Evolutionary conservation across 2,113 vertebrate genomes (phyloP).

Genomic region (Motacilla alba): DNA sequence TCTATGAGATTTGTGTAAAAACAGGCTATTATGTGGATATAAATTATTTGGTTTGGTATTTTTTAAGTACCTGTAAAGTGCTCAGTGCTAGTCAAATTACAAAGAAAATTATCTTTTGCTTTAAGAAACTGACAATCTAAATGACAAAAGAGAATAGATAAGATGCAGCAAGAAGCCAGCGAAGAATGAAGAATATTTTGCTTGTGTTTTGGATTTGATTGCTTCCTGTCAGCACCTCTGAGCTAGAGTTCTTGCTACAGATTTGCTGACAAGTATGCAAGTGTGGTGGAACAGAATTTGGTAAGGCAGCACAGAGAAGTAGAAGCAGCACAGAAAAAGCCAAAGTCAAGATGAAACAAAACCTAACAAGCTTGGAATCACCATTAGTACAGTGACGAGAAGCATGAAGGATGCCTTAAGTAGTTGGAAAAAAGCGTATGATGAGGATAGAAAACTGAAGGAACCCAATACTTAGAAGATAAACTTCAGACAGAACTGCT

Average conservation of each 20-base stretch:
- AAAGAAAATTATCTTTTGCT: slow-evolving; percentile 6
- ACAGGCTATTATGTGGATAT: background rate
- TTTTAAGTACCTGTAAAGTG: background rate
- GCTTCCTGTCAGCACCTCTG: background rate
- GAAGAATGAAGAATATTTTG: slow-evolving; percentile 16
- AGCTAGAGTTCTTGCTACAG: background rate
- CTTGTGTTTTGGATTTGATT: background rate
- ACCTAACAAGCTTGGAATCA: background rate
- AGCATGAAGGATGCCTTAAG: background rate
- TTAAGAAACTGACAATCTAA: slow-evolving; percentile 4
- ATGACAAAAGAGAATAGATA: background rate
- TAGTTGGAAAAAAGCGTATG: background rate
- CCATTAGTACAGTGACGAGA: background rate
- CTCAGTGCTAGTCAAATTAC: background rate
- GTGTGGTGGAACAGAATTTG: background rate
- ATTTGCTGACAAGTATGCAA: background rate
- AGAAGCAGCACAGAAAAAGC: background rate
- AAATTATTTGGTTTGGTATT: slow-evolving; percentile 17
- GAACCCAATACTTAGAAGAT: background rate
- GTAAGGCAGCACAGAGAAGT: background rate
- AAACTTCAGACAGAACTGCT: background rate
- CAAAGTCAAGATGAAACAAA: background rate
- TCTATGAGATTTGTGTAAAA: background rate
- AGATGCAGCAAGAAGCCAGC: background rate
- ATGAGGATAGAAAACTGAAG: background rate